phyloP scores from a whole-genome alignment of 2,888 invertebrate species.

The Sinopyrophorus schimmeli region DNA sequence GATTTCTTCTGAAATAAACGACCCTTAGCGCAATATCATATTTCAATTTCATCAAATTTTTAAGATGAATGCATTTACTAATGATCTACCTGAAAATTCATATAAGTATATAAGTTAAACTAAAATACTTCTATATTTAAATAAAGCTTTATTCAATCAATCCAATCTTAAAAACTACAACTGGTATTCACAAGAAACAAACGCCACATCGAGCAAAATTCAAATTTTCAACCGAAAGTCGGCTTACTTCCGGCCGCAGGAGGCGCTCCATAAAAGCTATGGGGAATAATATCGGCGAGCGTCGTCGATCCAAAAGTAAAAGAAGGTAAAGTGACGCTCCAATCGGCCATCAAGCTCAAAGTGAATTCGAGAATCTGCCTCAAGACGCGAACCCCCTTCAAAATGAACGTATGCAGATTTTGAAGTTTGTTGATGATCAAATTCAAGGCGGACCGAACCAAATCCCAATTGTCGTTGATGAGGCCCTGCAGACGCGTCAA shows the following conservation, averaged over 20 bases:
- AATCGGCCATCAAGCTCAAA: conserved; percentile 33
- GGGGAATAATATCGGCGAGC: background rate
- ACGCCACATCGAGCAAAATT: no score
- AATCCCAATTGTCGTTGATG: conserved; percentile 40
- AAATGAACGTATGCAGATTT: conserved; percentile 37
- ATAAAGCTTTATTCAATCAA: no score
- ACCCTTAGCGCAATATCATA: no score
- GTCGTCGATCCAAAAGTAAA: conserved; percentile 14
- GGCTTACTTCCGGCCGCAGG: conserved; percentile 2
- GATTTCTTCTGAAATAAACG: no score
- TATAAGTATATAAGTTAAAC: no score
- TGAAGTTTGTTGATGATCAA: conserved; percentile 37
- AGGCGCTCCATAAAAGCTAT: conserved; percentile 16
- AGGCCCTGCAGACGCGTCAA: conserved; percentile 33
- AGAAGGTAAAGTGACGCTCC: conserved; percentile 34
- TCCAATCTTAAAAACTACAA: no score
- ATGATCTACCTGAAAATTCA: no score
- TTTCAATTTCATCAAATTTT: no score
- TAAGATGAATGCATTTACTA: no score
- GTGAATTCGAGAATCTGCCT: conserved; percentile 41
- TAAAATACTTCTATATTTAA: no score
- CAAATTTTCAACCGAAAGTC: no score
- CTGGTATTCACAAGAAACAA: no score
- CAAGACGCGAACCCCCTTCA: conserved; percentile 38
- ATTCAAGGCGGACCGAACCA: conserved; percentile 35